phyloP scores from a whole-genome alignment of 2,797 vertebrate species.

The Rousettus madagascariensis region DNA sequence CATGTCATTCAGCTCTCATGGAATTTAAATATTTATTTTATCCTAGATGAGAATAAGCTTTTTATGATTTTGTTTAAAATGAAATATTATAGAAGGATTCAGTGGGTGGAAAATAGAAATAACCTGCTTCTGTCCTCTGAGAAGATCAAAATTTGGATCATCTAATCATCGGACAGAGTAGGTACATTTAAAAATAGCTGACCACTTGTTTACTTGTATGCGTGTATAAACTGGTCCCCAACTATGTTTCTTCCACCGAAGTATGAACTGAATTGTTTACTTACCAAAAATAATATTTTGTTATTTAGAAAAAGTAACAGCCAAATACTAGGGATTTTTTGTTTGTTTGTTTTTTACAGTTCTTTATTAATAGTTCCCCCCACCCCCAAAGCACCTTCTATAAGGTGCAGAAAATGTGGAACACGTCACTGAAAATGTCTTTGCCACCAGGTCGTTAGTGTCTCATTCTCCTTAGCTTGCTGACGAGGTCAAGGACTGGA shows the following conservation, averaged over 20 bases:
- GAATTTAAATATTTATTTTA: neutral
- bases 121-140: conserved; percentile 69
- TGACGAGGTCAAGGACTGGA: neutral
- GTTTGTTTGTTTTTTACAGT: neutral
- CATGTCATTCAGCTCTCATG: neutral
- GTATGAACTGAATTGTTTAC: conserved; percentile 27
- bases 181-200: conserved; percentile 70
- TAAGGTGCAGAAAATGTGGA: neutral
- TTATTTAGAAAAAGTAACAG: conserved; percentile 49
- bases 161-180: conserved; percentile 66
- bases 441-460: neutral
- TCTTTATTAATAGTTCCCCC: neutral
- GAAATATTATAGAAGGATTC: conserved; percentile 39
- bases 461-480: neutral
- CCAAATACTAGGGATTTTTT: neutral
- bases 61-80: conserved; percentile 53
- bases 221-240: neutral
- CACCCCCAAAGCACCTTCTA: neutral
- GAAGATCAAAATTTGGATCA: conserved; percentile 72
- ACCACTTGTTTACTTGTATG: conserved; percentile 65
- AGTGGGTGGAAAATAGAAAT: conserved; percentile 59
- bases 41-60: neutral
- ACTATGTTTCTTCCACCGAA: neutral
- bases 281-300: conserved; percentile 51
- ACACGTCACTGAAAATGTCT: neutral